Evolutionary conservation across 2,888 invertebrate species (phyloP).

Genomic region (Leptopilina drosophilae): DNA sequence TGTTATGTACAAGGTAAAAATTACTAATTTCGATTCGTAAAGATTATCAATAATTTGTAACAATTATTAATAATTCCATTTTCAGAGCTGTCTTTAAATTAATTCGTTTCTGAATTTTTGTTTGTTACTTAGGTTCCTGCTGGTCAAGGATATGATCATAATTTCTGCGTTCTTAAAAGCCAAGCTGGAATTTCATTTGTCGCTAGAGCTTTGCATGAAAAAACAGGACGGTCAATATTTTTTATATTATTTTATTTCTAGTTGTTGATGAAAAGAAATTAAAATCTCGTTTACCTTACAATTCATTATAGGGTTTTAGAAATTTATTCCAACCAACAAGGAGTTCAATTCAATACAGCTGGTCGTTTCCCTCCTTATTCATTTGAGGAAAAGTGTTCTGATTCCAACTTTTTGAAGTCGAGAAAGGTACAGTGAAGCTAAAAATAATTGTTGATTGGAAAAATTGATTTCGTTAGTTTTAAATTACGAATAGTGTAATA

Average conservation of each 20-base stretch:
- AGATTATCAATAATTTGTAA: too few species aligned
- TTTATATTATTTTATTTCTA: too few species aligned
- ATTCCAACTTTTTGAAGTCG: constrained; percentile 20
- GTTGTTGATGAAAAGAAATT: background rate
- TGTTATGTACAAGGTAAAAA: constrained; percentile 80
- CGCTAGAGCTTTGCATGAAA: constrained; percentile 73
- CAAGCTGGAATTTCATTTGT: constrained; percentile 80
- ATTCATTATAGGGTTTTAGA: constrained; percentile 81
- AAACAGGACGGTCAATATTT: constrained; percentile 64
- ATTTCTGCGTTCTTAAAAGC: constrained; percentile 82
- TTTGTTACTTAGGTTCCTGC: constrained; percentile 78
- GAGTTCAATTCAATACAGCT: constrained; percentile 91
- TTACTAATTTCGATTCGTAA: background rate
- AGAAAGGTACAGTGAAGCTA: constrained; percentile 1
- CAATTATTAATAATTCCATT: too few species aligned
- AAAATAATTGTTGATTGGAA: background rate
- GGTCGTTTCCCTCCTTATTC: constrained; percentile 59
- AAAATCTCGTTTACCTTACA: background rate
- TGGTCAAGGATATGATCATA: constrained; percentile 87
- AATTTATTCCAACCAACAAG: constrained; percentile 91
- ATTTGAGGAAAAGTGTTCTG: background rate
- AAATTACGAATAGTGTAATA: too few species aligned
- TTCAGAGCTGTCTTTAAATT: too few species aligned
- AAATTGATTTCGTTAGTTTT: background rate
- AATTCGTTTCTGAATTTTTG: too few species aligned